Evolutionary conservation across 2,888 invertebrate genomes (phyloP), one percentile per base, ranked within the genome.

Genomic region (Seira ritae): DNA sequence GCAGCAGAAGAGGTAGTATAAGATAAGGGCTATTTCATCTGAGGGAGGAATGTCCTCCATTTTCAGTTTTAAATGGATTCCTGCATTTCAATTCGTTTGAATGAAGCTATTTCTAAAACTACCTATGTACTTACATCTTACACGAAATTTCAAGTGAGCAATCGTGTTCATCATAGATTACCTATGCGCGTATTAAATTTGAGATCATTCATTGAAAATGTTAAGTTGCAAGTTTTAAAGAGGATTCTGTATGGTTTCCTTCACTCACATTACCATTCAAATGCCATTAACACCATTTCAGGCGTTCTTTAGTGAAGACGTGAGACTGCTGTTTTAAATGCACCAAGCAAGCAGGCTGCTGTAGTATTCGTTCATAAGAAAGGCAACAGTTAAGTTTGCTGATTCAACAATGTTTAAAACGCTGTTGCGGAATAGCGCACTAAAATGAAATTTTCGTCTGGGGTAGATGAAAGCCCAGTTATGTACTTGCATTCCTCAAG

Each of bases 271-370:
- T 83, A 83, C 65, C 83, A 83, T 78, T 69, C 78, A 83, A 72
- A 83, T 83, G 74, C 83, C 79, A 83, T 83, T 83, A 83, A 74
- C 83, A 83, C 83, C 78, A 78, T 78, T 83, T 82, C 82, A 83
- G 3, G 17, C 17, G 15, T 55, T 55, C 15, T n/a, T 55, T 3
- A 55, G 55, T 8, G 8, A 31, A 31, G 3, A 31, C 8, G n/a
- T 31, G 31, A 31, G 8, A 31, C 31, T 31, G 31, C 8, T 4
- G 2, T 8, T 31, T 31, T 4, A 31, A 31, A 31, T 31, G 31
- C 31, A 4, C 2, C 31, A 31, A 31, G 31, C n/a, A n/a, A 31
- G 31, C 31, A 31, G n/a, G n/a, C n/a, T n/a, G n/a, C n/a, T n/a
- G n/a, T 31, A 31, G 8, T 31, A 2, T 31, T 31, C 31, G n/a